Conservation (phyloP, 92 coral and sea anemone genomes). For the Plumapathes pennacea region DNA sequence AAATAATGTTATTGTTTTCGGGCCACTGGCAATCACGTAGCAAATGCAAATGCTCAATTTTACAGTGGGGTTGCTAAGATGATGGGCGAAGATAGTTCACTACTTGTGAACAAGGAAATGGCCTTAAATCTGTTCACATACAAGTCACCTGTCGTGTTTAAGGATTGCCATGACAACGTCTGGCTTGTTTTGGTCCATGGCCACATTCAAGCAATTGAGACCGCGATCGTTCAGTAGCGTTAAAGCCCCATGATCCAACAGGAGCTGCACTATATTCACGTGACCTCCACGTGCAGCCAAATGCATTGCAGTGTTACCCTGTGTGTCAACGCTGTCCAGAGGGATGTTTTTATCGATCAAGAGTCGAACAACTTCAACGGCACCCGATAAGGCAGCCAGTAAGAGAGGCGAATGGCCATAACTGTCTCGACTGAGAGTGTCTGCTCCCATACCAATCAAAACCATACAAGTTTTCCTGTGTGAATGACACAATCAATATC, state of each 20-base stretch:
- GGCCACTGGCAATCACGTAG: too few species aligned
- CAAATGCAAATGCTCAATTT: too few species aligned
- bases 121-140: too few species aligned
- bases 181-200: constrained; percentile 41
- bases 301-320: constrained; percentile 70
- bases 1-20: too few species aligned
- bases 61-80: too few species aligned
- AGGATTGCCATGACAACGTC: constrained; percentile 50
- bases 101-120: too few species aligned
- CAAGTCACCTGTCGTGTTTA: constrained; percentile 57
- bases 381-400: constrained; percentile 58
- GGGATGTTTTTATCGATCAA: constrained; percentile 44
- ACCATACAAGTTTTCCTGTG: constrained; percentile 46
- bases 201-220: constrained; percentile 56
- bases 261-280: constrained; percentile 31
- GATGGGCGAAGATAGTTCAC: too few species aligned
- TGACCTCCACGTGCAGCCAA: constrained; percentile 59
- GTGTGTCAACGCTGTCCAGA: constrained; percentile 42
- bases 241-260: constrained; percentile 46
- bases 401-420: constrained; percentile 66
- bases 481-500: too few species aligned
- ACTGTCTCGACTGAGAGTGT: constrained; percentile 47
- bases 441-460: constrained; percentile 60
- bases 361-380: constrained; percentile 34
- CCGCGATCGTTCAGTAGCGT: constrained; percentile 25